Conservation (phyloP, 1,140 invertebrate genomes). For the Myzus persicae region DNA sequence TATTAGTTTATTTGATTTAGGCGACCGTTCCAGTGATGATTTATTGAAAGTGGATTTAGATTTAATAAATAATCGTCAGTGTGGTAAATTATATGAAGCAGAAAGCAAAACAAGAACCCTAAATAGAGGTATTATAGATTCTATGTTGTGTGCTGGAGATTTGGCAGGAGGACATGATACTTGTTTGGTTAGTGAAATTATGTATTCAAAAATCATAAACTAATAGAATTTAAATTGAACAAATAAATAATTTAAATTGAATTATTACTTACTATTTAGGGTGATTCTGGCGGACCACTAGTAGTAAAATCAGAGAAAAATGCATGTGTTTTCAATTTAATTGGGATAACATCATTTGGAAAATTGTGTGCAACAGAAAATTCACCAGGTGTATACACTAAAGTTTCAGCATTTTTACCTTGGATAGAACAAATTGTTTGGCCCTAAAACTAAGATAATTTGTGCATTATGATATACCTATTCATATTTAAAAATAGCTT, state of each 20-base stretch:
- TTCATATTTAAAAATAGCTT: not conserved
- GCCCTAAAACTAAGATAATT: slow-evolving; percentile 61
- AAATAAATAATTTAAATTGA: not conserved
- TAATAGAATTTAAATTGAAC: not conserved
- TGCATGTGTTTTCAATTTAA: slow-evolving; percentile 68
- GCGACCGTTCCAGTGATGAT: slow-evolving; percentile 59
- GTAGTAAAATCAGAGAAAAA: slow-evolving; percentile 67
- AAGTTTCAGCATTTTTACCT: slow-evolving; percentile 72
- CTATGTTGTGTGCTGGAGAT: slow-evolving; percentile 77
- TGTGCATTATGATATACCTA: not conserved
- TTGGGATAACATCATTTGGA: slow-evolving; percentile 75
- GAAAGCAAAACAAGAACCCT: slow-evolving; percentile 63
- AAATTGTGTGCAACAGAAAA: slow-evolving; percentile 68
- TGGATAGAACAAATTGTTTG: slow-evolving; percentile 75
- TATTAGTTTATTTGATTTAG: slow-evolving; percentile 49
- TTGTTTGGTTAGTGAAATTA: slow-evolving; percentile 70
- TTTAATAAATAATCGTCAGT: slow-evolving; percentile 60
- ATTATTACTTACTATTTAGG: slow-evolving; percentile 65
- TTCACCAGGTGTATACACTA: slow-evolving; percentile 73
- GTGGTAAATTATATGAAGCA: slow-evolving; percentile 61
- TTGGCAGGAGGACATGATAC: slow-evolving; percentile 76
- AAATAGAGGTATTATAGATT: slow-evolving; percentile 67
- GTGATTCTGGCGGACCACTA: slow-evolving; percentile 73
- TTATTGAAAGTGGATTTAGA: slow-evolving; percentile 61
- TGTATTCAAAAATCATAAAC: not conserved